Evolutionary conservation across 92 coral and sea anemone genomes (phyloP).

Genomic region (Epizoanthus illoricatus): DNA sequence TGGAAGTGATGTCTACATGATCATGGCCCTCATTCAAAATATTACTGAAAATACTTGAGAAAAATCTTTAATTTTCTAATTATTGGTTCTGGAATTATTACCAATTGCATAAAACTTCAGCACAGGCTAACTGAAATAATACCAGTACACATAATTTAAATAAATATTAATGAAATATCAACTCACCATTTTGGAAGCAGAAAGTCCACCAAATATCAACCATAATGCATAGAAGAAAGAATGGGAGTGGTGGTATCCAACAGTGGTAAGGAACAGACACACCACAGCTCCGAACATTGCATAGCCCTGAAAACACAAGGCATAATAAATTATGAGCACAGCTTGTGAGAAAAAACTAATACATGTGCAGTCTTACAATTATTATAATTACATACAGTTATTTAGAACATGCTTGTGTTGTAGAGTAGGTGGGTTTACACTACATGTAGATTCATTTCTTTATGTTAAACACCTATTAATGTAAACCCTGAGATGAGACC

Average conservation of each 20-base stretch:
- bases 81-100: too few species aligned
- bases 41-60: background rate
- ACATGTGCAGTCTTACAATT: background rate
- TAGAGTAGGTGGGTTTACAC: background rate
- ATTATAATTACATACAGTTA: background rate
- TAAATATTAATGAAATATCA: too few species aligned
- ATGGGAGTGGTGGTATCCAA: slow-evolving; percentile 92
- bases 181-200: slow-evolving; percentile 91
- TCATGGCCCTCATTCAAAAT: too few species aligned
- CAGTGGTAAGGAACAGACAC: slow-evolving; percentile 86
- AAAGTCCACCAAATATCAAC: slow-evolving; percentile 95
- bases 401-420: background rate
- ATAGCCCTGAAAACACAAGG: slow-evolving; percentile 70
- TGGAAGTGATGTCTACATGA: too few species aligned
- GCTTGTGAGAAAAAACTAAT: background rate
- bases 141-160: too few species aligned
- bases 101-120: too few species aligned
- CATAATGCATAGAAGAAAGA: slow-evolving; percentile 90
- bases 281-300: slow-evolving; percentile 87
- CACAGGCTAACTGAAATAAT: too few species aligned
- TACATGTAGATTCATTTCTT: too few species aligned
- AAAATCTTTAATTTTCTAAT: too few species aligned
- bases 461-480: too few species aligned
- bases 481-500: too few species aligned
- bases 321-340: background rate